Evolutionary conservation across 2,113 vertebrate genomes (phyloP).

Genomic region (Meleagris gallopavo): DNA sequence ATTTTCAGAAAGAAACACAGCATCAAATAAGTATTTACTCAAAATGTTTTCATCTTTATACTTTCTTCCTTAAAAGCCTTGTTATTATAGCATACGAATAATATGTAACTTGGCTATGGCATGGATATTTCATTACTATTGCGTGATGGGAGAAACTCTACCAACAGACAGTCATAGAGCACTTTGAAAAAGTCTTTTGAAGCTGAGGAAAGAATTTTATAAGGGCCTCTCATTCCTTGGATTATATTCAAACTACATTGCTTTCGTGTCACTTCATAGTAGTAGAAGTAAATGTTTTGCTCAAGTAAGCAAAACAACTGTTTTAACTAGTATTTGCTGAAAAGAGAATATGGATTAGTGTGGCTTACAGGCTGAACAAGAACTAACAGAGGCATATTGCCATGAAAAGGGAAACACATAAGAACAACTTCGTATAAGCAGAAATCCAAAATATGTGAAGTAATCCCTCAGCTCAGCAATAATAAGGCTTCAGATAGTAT

Average conservation of each 20-base stretch:
- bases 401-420: rapidly evolving
- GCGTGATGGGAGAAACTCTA: background rate
- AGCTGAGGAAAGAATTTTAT: background rate
- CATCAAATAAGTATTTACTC: background rate
- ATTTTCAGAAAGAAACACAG: background rate
- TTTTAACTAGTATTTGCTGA: background rate
- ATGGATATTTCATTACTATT: background rate
- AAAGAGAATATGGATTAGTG: background rate
- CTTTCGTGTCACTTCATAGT: background rate
- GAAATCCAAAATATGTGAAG: rapidly evolving
- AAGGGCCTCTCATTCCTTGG: background rate
- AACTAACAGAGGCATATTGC: background rate
- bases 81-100: background rate
- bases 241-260: background rate
- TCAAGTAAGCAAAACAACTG: background rate
- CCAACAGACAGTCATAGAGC: background rate
- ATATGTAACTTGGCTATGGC: background rate
- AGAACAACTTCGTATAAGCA: background rate
- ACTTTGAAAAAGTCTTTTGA: background rate
- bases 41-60: background rate
- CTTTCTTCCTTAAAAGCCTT: background rate
- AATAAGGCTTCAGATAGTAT: background rate
- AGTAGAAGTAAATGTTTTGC: background rate
- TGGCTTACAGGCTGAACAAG: background rate
- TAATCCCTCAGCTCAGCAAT: background rate